A percentile compares a stretch with the other conserved stretches of the same genome.
These are phyloP conservation scores for Terebella lapidaria DNA, from an alignment of 2,888 invertebrate species.

Conservation along the genomic window DNA sequence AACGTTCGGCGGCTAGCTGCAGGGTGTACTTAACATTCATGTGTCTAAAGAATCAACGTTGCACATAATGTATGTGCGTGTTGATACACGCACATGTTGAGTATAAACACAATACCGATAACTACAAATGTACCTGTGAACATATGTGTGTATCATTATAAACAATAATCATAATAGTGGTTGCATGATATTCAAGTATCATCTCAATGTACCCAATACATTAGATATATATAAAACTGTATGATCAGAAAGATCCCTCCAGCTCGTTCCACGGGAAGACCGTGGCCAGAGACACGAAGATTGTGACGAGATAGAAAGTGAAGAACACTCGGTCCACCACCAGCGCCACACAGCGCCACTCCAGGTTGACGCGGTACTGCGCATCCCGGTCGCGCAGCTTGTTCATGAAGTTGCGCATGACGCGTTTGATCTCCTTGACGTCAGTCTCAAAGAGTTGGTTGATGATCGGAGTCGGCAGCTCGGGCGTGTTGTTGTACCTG, in stretches of 20 bases:
- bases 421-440: conserved; percentile 39
- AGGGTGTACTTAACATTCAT: too few relatives aligned
- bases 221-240: too few relatives aligned
- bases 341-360: conserved; percentile 27
- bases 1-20: too few relatives aligned
- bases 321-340: conserved; percentile 28
- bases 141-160: too few relatives aligned
- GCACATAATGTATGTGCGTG: too few relatives aligned
- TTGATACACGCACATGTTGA: too few relatives aligned
- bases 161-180: too few relatives aligned
- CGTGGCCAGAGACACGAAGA: conserved; percentile 24
- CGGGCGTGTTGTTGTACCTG: background rate
- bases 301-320: conserved; percentile 22
- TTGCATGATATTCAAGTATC: too few relatives aligned
- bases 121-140: too few relatives aligned
- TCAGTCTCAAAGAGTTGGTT: conserved; percentile 36
- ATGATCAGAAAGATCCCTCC: background rate
- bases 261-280: conserved; percentile 11
- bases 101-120: too few relatives aligned
- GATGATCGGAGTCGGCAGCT: conserved; percentile 8
- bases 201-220: too few relatives aligned
- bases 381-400: conserved; percentile 35
- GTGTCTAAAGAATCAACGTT: too few relatives aligned
- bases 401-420: conserved; percentile 32
- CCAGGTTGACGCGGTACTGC: conserved; percentile 34